Evolutionary conservation across 2,888 invertebrate genomes (phyloP), one percentile per base, ranked within the genome.

Genomic region (Scaptomyza tumidula): DNA sequence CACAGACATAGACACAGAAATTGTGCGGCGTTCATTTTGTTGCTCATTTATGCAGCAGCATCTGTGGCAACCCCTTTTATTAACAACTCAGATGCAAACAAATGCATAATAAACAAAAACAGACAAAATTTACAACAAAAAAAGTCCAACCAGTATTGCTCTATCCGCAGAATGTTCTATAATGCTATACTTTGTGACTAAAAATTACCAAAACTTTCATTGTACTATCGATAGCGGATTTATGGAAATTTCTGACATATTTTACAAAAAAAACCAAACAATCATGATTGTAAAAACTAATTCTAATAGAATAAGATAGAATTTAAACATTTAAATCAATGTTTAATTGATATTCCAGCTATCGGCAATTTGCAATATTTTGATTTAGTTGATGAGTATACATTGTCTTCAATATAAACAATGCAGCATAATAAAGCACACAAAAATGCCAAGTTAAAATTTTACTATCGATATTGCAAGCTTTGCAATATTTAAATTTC

Each of bases 71-170:
- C 75, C 75, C 84, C 78, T 84, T 82, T 78, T 71, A 60, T 84
- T 80, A 71, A 72, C 64, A 65, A 81, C 46, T 63, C 55, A 48
- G 53, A 48, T 63, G 31, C 57, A 52, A 71, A 49, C 61, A 80
- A 70, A 79, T 66, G 69, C 81, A 81, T 81, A 70, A 80, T 75
- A 79, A 80, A 83, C 80, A 81, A 81, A 81, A 82, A 75, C 80
- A 77, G 73, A 35, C 69, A 79, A 72, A 74, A 69, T 71, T 76
- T 80, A 83, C 80, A 83, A 83, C 71, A 80, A 82, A 75, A 77
- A 78, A 68, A 78, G 14, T 63, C 46, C 37, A 64, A 75, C 75
- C 80, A 80, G 76, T 80, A 78, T 67, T 77, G 75, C 80, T 60
- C 76, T 76, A 71, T 60, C 44, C 54, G 9, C 56, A 35, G 44